Base-by-base conservation (phyloP, 2,797 vertebrate genomes). In the Eulemur mongoz region DNA sequence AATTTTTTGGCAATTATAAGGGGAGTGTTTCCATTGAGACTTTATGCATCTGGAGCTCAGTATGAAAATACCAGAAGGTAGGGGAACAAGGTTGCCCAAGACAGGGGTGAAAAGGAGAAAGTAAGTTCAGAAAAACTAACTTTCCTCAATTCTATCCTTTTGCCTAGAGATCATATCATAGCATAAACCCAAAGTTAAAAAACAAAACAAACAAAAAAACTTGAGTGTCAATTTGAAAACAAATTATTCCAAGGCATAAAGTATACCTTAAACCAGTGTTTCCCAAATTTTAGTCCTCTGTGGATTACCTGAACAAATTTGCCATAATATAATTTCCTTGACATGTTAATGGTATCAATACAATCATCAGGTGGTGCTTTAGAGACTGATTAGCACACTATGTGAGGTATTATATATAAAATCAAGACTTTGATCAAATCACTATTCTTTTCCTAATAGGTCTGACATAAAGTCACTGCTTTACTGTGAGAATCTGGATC, bases 331-430 rank as follows among this genome's bases (percentile, higher is more conserved):
- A 61, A 79, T 90, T 72, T 76, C 40, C 38, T 95, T 85, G 81
- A 91, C 13, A 52, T 2, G 7, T 72, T 93, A 98, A 59, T 23
- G 14, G 32, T 88, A 93, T 84, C 89, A 89, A 89, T 13, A 63
- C n/a, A 94, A 89, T 76, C 93, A 95, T 38, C 45, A 96, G 65
- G 27, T 97, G 63, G 96, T 82, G 45, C 9, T 80, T 88, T 76
- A 10, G 32, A 85, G 45, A 92, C 0, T 92, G 45, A 89, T 30
- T 65, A 94, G 85, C 89, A 57, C 15, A 70, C 6, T 59, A 87
- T 67, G 43, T 93, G 32, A 93, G 45, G 12, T 93, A 80, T 84
- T 96, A 87, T 54, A 97, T 96, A 94, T 79, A 65, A 98, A 98
- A 87, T 30, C 13, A 78, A 90, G 63, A 98, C 38, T 80, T 87